Evolutionary conservation across 2,888 invertebrate species (phyloP).

Genomic region (Caenorhabditis drosophilae): DNA sequence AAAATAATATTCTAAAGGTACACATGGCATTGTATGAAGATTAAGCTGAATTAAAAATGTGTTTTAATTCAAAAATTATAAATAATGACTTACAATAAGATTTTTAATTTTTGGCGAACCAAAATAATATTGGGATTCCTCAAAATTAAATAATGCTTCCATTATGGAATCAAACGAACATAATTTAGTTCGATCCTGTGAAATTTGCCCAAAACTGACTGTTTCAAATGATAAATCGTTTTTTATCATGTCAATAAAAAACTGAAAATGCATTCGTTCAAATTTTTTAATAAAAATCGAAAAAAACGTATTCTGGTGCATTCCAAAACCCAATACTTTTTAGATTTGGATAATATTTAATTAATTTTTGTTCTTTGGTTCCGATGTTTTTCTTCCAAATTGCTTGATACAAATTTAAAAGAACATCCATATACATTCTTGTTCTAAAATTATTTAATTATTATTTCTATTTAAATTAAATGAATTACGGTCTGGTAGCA

Average conservation of each 20-base stretch:
- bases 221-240: constrained; percentile 11
- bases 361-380: background rate
- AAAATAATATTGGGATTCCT: constrained; percentile 17
- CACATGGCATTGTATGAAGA: constrained; percentile 42
- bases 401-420: constrained; percentile 36
- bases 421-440: constrained; percentile 34
- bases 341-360: constrained; percentile 16
- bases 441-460: constrained; percentile 19
- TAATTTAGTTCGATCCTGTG: constrained; percentile 21
- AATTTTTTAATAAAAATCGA: no score
- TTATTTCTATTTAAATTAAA: constrained; percentile 1
- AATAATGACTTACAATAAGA: constrained; percentile 22
- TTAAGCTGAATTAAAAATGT: constrained; percentile 24
- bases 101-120: constrained; percentile 10
- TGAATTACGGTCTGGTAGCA: constrained; percentile 27
- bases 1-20: constrained; percentile 40
- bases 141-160: constrained; percentile 41
- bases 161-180: constrained; percentile 47
- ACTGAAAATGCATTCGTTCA: no score
- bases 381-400: constrained; percentile 34
- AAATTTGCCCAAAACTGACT: constrained; percentile 28
- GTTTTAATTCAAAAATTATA: background rate
- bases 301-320: constrained; percentile 36
- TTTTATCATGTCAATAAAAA: constrained; percentile 30
- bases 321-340: constrained; percentile 42